A percentile compares a stretch with the other conserved stretches of the same genome.
Conservation (phyloP, 2,797 vertebrate species). For the Eulemur albifrons region DNA sequence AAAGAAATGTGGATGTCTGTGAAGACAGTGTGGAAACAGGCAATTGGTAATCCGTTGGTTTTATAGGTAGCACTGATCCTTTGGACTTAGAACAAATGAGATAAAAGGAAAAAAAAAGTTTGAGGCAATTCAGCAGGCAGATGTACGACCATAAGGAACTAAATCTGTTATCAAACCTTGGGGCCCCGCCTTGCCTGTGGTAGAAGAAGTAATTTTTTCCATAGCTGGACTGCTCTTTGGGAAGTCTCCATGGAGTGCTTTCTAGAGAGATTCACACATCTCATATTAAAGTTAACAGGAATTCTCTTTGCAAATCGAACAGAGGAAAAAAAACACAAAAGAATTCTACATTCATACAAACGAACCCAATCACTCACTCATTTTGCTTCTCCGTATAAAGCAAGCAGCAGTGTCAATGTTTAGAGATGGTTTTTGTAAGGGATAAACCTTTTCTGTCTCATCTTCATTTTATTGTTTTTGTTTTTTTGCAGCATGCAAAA, state of each 20-base stretch:
- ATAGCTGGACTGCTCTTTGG: not conserved
- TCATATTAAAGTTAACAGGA: not conserved
- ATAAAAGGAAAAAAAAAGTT: not conserved
- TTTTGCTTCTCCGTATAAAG: not conserved
- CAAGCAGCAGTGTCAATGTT: not conserved
- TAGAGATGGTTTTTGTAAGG: not conserved
- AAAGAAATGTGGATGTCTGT: not conserved
- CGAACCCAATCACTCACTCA: not conserved
- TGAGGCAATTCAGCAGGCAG: not conserved
- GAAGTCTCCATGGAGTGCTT: not conserved
- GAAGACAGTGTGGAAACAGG: not conserved
- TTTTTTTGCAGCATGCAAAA: not conserved
- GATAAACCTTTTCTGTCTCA: not conserved
- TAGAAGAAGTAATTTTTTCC: not conserved
- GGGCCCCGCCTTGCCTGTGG: not conserved
- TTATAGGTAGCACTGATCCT: slow-evolving; percentile 27
- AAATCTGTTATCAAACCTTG: not conserved
- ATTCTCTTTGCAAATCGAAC: slow-evolving; percentile 11
- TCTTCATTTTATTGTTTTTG: not conserved
- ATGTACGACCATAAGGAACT: not conserved
- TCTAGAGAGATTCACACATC: not conserved
- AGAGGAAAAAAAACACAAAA: not conserved
- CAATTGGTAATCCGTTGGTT: not conserved
- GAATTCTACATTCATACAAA: not conserved
- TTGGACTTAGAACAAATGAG: slow-evolving; percentile 62